Evolutionary conservation across 2,888 invertebrate genomes (phyloP).

Genomic region (Drosophila neonasuta): DNA sequence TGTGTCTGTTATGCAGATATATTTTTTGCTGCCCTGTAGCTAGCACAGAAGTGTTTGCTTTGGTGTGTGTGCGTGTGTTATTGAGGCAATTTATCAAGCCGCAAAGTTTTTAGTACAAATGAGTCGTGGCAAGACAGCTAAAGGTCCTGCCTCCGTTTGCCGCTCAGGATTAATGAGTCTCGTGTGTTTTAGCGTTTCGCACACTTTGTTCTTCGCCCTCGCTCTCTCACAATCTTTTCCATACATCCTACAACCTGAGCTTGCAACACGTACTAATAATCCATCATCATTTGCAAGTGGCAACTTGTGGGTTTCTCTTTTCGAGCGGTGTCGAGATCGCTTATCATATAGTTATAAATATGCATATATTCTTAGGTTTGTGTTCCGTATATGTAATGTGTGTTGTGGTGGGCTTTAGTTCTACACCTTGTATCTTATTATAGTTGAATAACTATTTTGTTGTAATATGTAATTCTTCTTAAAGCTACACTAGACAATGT

Average conservation of each 20-base stretch:
- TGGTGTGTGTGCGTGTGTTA: conserved; percentile 33
- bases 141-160: conserved; percentile 60
- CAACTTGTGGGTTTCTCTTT: conserved; percentile 48
- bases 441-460: not conserved
- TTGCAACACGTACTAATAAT: conserved; percentile 79
- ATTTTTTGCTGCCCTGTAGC: conserved; percentile 30
- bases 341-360: conserved; percentile 39
- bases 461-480: too few species aligned
- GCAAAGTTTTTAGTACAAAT: conserved; percentile 76
- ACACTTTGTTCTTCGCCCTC: not conserved
- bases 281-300: conserved; percentile 71
- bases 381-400: conserved; percentile 23
- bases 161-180: conserved; percentile 78
- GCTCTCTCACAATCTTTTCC: not conserved
- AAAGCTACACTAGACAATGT: too few species aligned
- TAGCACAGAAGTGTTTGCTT: not conserved
- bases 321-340: conserved; percentile 46
- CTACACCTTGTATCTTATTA: not conserved
- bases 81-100: conserved; percentile 72
- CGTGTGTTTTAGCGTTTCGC: conserved; percentile 64
- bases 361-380: conserved; percentile 4
- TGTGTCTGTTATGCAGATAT: conserved; percentile 27
- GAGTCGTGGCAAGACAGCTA: conserved; percentile 64
- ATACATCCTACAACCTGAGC: conserved; percentile 54
- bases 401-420: conserved; percentile 27